Evolutionary conservation across 2,888 invertebrate genomes (phyloP), one percentile per base, ranked within the genome.

Genomic region (Dysmachus trigonus): DNA sequence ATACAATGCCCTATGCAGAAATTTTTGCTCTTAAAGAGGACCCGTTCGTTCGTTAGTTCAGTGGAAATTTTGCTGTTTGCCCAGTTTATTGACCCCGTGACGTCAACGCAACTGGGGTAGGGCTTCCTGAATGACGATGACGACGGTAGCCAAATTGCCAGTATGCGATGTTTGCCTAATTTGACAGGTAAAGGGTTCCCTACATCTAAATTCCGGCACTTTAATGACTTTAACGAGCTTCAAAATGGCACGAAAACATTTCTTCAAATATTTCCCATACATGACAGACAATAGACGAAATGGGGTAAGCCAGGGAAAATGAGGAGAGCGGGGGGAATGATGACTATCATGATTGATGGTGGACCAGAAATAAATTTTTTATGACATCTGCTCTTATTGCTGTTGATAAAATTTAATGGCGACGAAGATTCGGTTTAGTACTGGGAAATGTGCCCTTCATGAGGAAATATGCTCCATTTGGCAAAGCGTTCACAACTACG

Each of bases 31-130:
- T 79, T 53, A 53, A 35, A 81, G 51, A n/a, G 47, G 51, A 18
- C 53, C n/a, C n/a, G n/a, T n/a, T n/a, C 33, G 38, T 41, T 62
- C 53, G 33, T 53, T 81, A 7, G 18, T 41, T 41, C 38, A 3
- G 33, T 27, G 51, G n/a, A 81, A 81, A 81, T 62, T 62, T 41
- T 51, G 33, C 31, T 10, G 15, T 62, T 51, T 35, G 77, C 31
- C 30, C 30, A 53, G 81, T 81, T 53, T 81, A 53, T 81, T 81
- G 81, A 81, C 81, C 81, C 18, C 53, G 81, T 81, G 81, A 81
- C 81, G 81, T 81, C 33, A 81, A 30, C 53, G 35, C 1, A 31
- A 8, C n/a, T 53, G 53, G 53, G 47, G 31, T 33, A 31, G 33
- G 47, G 51, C 13, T 30, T 51, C 13, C 22, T 27, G 41, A 47